Evolutionary conservation across 2,113 vertebrate genomes (phyloP).

Genomic region (Cyanoramphus novaezelandiae): DNA sequence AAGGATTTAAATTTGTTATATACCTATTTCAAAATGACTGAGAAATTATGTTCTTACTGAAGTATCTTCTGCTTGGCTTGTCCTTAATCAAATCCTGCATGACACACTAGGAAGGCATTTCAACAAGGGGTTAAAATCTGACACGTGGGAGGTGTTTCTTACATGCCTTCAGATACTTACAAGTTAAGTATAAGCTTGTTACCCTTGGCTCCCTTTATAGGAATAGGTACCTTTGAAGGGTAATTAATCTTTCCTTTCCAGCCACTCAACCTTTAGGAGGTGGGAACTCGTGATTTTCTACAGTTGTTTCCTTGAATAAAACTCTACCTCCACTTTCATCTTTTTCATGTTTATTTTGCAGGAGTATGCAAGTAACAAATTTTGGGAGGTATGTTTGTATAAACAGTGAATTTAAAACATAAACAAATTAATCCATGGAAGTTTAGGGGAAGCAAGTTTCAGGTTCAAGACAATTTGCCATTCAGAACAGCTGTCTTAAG

Average conservation of each 20-base stretch:
- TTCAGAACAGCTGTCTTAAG: not conserved
- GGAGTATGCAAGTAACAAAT: not conserved
- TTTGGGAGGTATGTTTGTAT: not conserved
- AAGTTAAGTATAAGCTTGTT: not conserved
- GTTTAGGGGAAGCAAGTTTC: not conserved
- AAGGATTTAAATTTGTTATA: not conserved
- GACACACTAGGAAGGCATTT: not conserved
- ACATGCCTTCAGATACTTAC: not conserved
- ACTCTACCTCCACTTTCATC: not conserved
- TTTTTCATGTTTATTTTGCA: not conserved
- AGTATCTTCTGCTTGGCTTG: not conserved
- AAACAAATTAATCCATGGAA: not conserved
- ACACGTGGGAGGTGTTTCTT: not conserved
- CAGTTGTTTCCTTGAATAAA: constrained; percentile 5
- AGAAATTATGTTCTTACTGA: not conserved
- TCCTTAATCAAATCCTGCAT: not conserved
- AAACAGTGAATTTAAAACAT: not conserved
- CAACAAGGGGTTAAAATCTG: not conserved
- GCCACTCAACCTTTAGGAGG: not conserved
- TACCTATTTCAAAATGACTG: not conserved
- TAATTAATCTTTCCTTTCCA: constrained; percentile 36
- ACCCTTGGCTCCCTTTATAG: constrained; percentile 1
- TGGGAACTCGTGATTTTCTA: constrained; percentile 20
- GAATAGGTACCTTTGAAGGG: not conserved
- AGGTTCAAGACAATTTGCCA: not conserved